Evolutionary conservation across 2,113 vertebrate species (phyloP), one percentile per base, ranked within the genome.

Genomic region (Dendropsophus ebraccatus): DNA sequence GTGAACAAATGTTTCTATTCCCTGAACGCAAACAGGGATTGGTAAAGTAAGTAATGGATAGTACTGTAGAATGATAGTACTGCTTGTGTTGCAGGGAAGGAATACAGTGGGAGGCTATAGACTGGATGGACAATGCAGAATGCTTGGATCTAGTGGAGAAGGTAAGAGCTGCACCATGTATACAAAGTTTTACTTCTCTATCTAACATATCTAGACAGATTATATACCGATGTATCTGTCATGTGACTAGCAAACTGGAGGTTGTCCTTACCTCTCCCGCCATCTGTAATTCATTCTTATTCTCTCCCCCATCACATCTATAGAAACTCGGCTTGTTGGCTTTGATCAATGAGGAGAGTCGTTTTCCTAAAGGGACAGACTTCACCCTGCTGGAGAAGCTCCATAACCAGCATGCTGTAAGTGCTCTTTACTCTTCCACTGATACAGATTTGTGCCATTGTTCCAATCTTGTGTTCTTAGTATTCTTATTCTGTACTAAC

Each of bases 51-150:
- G 19, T 54, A 19, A 54, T 17, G 19, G 19, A 54, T 2, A 41
- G n/a, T 41, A 8, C 41, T 41, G 8, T 5, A 41, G 4, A 5
- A 2, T 62, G 3, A 11, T 62, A 23, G 1, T 7, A n/a, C 56
- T 0, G 12, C 50, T 45, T 45, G 19, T 41, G 70, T 47, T 47
- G 52, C 89, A 97, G 97, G 90, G 97, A 98, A 90, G 97, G 96
- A 35, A 96, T 98, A 87, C 94, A 92, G 89, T 98, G 97, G 97
- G 96, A 98, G 75, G 96, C 96, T 28, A 98, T 98, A 84, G 96
- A 97, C 92, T 98, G 97, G 97, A 97, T 98, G 97, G 97, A 98
- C 90, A 98, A 98, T 14, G 96, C 96, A 50, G 97, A 98, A 87
- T 98, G 97, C 88, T 92, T 98, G 88, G 97, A 98, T 88, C 96